These are phyloP conservation scores for Ormyrus labotus DNA, from an alignment of 2,888 invertebrate genomes.

Conservation along the genomic window DNA sequence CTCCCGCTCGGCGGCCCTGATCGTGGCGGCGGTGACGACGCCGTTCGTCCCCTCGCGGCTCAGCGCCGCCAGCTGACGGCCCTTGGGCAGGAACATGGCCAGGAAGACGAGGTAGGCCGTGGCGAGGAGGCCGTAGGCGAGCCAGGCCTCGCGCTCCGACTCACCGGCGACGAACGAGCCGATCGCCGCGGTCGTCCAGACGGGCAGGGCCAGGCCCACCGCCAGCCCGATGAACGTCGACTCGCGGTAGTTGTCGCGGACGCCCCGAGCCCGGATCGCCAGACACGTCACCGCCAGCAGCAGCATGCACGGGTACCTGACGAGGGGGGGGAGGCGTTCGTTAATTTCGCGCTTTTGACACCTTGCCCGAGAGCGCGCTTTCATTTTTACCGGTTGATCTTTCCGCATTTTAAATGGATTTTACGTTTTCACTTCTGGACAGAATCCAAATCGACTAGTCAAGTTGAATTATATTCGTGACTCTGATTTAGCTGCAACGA, in stretches of 20 bases:
- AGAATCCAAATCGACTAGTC: too few species aligned
- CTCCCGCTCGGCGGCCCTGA: slow-evolving; percentile 85
- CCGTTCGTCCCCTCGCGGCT: slow-evolving; percentile 85
- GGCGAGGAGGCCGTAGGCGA: slow-evolving; percentile 91
- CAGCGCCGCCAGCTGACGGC: slow-evolving; percentile 92
- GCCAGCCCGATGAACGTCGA: slow-evolving; percentile 94
- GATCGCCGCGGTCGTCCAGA: slow-evolving; percentile 91
- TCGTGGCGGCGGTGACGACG: slow-evolving; percentile 75
- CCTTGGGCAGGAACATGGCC: slow-evolving; percentile 96
- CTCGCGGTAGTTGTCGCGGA: slow-evolving; percentile 95
- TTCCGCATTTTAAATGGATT: too few species aligned
- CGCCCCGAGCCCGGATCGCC: slow-evolving; percentile 90
- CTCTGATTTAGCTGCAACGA: too few species aligned
- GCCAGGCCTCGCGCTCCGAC: slow-evolving; percentile 89
- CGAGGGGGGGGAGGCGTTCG: too few species aligned
- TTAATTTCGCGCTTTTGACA: too few species aligned
- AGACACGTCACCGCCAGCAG: slow-evolving; percentile 90
- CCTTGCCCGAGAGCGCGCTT: too few species aligned
- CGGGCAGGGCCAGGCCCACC: slow-evolving; percentile 89
- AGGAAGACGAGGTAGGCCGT: slow-evolving; percentile 91
- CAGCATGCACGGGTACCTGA: slow-evolving; percentile 85
- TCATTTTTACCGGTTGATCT: too few species aligned
- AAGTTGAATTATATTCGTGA: too few species aligned
- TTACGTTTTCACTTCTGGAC: too few species aligned
- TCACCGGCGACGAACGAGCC: slow-evolving; percentile 78